Evolutionary conservation across 2,113 vertebrate species (phyloP).

Genomic region (Oncorhynchus keta): DNA sequence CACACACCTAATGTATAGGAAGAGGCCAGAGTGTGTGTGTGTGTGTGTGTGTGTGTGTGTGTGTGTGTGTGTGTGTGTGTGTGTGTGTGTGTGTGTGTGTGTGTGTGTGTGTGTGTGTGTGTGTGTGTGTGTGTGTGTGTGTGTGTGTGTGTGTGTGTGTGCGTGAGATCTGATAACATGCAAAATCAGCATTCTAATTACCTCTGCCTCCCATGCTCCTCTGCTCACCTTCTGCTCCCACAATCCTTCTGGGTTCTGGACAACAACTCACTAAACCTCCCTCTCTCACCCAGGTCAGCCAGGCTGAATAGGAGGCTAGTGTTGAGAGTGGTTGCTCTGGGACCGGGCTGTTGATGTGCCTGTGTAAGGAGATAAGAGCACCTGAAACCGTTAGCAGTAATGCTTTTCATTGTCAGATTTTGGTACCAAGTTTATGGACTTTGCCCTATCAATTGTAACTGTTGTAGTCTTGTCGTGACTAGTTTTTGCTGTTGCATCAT

Average conservation of each 20-base stretch:
- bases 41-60: not conserved
- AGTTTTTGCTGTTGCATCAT: too few species aligned
- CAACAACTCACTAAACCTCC: not conserved
- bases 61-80: not conserved
- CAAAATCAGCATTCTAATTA: slow-evolving; percentile 64
- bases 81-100: not conserved
- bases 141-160: too few species aligned
- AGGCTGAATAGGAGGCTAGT: not conserved
- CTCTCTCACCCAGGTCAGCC: not conserved
- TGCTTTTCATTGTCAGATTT: not conserved
- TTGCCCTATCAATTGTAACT: not conserved
- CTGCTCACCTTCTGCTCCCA: not conserved
- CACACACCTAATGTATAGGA: slow-evolving; percentile 57
- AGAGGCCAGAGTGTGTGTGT: slow-evolving; percentile 8
- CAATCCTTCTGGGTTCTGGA: not conserved
- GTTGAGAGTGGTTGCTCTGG: not conserved
- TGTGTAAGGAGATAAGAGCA: not conserved
- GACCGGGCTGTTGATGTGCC: not conserved
- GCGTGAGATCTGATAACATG: slow-evolving; percentile 52
- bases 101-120: not conserved
- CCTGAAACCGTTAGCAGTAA: not conserved
- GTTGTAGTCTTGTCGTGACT: too few species aligned
- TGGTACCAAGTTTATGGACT: not conserved
- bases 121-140: too few species aligned
- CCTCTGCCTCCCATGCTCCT: slow-evolving; percentile 17